A percentile compares a stretch with the other conserved stretches of the same genome.
These are phyloP conservation scores for Tetragonisca angustula DNA, from an alignment of 2,888 invertebrate genomes.

Conservation along the genomic window DNA sequence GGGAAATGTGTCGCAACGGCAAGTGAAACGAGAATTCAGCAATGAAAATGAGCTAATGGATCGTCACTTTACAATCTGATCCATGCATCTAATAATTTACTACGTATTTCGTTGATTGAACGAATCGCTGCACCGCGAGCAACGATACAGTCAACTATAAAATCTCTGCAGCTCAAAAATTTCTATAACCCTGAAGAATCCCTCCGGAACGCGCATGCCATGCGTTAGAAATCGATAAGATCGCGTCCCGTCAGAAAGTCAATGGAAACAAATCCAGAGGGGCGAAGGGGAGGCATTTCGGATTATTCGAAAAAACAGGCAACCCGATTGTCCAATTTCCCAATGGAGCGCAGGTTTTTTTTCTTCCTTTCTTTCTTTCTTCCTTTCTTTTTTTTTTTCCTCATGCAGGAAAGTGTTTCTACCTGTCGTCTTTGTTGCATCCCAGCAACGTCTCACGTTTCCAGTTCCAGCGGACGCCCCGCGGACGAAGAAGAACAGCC, in stretches of 20 bases:
- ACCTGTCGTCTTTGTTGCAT: slow-evolving; percentile 80
- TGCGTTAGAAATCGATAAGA: not conserved
- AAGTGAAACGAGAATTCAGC: too few relatives aligned
- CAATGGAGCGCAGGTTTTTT: slow-evolving; percentile 63
- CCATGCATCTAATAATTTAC: too few relatives aligned
- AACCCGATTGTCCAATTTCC: slow-evolving; percentile 59
- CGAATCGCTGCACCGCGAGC: too few relatives aligned
- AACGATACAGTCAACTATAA: not conserved
- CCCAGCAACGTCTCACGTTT: slow-evolving; percentile 76
- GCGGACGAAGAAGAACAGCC: slow-evolving; percentile 66
- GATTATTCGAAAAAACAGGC: slow-evolving; percentile 1
- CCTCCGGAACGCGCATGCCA: not conserved
- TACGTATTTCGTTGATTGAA: too few relatives aligned
- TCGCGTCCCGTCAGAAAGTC: slow-evolving; percentile 49
- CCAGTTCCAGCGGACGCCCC: slow-evolving; percentile 74
- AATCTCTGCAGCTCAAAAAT: not conserved
- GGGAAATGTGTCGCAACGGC: too few relatives aligned
- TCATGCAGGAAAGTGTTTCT: slow-evolving; percentile 77
- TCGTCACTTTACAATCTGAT: too few relatives aligned
- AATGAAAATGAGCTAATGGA: too few relatives aligned
- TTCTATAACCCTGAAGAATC: not conserved
- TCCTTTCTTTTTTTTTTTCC: slow-evolving; percentile 64
- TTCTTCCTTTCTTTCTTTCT: too few relatives aligned
- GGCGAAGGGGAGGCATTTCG: not conserved
- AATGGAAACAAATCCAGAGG: not conserved